These are phyloP conservation scores for Epizoanthus rinbou DNA, from an alignment of 92 coral and sea anemone genomes.

Conservation along the genomic window DNA sequence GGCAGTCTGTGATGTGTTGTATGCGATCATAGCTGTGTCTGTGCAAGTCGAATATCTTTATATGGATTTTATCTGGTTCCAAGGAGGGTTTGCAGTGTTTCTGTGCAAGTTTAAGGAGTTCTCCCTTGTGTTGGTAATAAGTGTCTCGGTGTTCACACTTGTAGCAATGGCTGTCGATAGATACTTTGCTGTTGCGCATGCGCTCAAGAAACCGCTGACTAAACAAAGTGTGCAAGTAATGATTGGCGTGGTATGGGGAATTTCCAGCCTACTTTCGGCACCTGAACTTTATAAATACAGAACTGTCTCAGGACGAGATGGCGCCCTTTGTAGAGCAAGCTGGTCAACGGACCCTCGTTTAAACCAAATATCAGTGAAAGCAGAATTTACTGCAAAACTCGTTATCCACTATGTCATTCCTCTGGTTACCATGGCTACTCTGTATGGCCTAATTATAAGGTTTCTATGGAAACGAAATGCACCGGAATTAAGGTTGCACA, in stretches of 20 bases:
- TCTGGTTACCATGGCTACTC: slow-evolving; percentile 4
- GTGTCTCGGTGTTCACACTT: slow-evolving; percentile 25
- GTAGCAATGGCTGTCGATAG: slow-evolving; percentile 25
- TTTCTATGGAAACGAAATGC: not conserved
- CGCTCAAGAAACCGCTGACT: slow-evolving; percentile 10
- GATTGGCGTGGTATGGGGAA: not conserved
- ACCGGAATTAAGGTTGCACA: not conserved
- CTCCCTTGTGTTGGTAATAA: not conserved
- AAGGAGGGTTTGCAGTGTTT: slow-evolving; percentile 4
- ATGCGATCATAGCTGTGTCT: not conserved
- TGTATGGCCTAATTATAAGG: slow-evolving; percentile 10
- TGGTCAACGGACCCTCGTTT: slow-evolving; percentile 14
- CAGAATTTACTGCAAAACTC: slow-evolving; percentile 6
- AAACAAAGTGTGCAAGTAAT: not conserved
- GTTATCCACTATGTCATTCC: slow-evolving; percentile 23
- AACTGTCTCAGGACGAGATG: not conserved
- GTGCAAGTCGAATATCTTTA: not conserved
- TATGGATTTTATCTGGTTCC: slow-evolving; percentile 21
- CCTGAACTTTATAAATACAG: slow-evolving; percentile 31
- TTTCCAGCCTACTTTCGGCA: slow-evolving; percentile 14
- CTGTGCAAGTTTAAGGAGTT: slow-evolving; percentile 32
- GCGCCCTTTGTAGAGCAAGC: not conserved
- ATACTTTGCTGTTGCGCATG: slow-evolving; percentile 22
- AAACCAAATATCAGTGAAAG: not conserved
- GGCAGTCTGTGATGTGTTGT: slow-evolving; percentile 18